Conservation (phyloP, 2,888 invertebrate species). For the Idaea biselata region DNA sequence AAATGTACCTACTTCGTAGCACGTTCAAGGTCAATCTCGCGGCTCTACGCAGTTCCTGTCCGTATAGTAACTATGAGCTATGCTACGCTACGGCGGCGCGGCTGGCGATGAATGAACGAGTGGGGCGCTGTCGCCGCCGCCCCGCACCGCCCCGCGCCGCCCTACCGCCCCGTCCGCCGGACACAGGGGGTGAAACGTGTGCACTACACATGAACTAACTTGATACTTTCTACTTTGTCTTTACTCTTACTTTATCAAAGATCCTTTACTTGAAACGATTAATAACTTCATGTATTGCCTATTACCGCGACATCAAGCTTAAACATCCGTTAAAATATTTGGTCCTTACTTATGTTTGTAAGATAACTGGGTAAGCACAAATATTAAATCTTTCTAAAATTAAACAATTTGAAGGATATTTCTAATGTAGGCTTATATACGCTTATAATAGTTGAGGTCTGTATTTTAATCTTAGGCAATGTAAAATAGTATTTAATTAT, state of each 20-base stretch:
- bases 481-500: too few relatives aligned
- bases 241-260: neutral
- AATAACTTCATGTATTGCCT: too few relatives aligned
- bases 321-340: too few relatives aligned
- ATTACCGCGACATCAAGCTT: too few relatives aligned
- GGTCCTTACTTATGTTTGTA: too few relatives aligned
- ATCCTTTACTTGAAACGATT: too few relatives aligned
- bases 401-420: too few relatives aligned
- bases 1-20: neutral
- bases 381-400: too few relatives aligned
- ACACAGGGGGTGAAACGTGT: neutral
- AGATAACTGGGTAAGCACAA: too few relatives aligned
- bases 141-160: neutral
- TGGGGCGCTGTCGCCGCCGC: constrained; percentile 12
- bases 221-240: neutral
- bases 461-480: too few relatives aligned
- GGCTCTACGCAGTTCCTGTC: neutral
- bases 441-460: too few relatives aligned
- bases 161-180: neutral
- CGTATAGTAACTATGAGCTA: neutral
- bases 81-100: neutral
- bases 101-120: constrained; percentile 27
- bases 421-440: too few relatives aligned
- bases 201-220: neutral
- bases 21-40: neutral